Base-by-base conservation (phyloP, 2,113 vertebrate species). In the Diphyllodes magnificus region DNA sequence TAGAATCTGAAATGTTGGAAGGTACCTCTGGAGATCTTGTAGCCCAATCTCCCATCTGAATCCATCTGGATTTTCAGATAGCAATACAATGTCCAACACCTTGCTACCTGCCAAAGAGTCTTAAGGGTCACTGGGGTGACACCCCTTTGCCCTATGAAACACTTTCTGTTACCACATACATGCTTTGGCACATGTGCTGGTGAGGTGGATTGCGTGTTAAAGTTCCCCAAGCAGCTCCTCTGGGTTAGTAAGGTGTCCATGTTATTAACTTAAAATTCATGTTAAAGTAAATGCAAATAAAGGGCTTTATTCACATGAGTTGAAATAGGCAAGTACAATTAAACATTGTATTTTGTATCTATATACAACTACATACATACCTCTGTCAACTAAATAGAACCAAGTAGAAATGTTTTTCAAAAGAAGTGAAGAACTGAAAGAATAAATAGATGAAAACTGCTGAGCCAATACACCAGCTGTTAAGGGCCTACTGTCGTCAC, bases 161-260 rank as follows among this genome's bases (percentile, higher is more conserved):
- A 59, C 35, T 11, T 66, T 18, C 17, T 69, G 5, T 60, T 78
- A 37, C 10, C 25, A 44, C 0, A 0, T 16, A 27, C 6, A 1
- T 24, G n/a, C 37, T 59, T 37, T 88, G 42, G 35, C 66, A 57
- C 28, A 40, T n/a, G 18, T 21, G 51, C 39, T 45, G 50, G 31
- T 70, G 39, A 88, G n/a, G n/a, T n/a, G 13, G n/a, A 70, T 3
- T 37, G 49, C 15, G 16, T 16, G 47, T 14, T 56, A 3, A 82
- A 57, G 56, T 31, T 50, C 31, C 39, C 25, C 19, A 47, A 1
- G 39, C 18, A 90, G 50, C 27, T 76, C 15, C 42, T 64, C 16
- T 37, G n/a, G 17, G 18, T 73, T 39, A 73, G 15, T 39, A 25
- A 35, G 7, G 15, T 53, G 16, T 6, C 44, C 10, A 40, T 24